phyloP scores from a whole-genome alignment of 2,888 invertebrate genomes.

The Globia sparganii region DNA sequence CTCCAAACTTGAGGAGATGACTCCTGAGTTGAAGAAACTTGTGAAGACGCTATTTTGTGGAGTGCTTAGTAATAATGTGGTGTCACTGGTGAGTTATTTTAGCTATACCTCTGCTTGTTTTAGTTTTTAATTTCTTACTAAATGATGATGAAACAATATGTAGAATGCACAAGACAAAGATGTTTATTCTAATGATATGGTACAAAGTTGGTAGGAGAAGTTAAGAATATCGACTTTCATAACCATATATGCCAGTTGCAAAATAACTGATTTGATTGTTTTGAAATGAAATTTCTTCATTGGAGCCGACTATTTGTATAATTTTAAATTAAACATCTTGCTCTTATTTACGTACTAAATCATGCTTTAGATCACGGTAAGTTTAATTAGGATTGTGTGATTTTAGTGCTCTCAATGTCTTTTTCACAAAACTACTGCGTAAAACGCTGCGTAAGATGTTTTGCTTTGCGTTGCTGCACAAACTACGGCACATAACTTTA shows the following conservation, averaged over 20 bases:
- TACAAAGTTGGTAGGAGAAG: background rate
- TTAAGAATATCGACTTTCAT: background rate
- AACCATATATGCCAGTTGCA: background rate
- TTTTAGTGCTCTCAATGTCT: no score
- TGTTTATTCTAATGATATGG: background rate
- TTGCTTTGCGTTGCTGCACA: background rate
- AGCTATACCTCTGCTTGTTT: background rate
- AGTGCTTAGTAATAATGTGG: conserved; percentile 98
- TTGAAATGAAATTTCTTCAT: no score
- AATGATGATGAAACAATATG: background rate
- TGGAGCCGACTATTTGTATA: background rate
- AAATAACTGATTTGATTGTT: background rate
- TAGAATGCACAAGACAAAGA: background rate
- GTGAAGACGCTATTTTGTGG: conserved; percentile 98
- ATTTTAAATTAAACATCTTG: background rate
- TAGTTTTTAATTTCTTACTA: background rate
- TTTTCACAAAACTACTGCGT: no score
- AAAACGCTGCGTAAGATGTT: background rate
- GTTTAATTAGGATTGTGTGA: background rate
- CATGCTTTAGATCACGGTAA: background rate
- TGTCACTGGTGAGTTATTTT: conserved; percentile 93
- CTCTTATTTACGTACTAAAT: background rate
- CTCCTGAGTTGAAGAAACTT: conserved; percentile 95
- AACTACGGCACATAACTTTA: background rate
- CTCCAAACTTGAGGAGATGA: conserved; percentile 98